Conservation (phyloP, 2,113 vertebrate species). For the Poeciliopsis retropinna region DNA sequence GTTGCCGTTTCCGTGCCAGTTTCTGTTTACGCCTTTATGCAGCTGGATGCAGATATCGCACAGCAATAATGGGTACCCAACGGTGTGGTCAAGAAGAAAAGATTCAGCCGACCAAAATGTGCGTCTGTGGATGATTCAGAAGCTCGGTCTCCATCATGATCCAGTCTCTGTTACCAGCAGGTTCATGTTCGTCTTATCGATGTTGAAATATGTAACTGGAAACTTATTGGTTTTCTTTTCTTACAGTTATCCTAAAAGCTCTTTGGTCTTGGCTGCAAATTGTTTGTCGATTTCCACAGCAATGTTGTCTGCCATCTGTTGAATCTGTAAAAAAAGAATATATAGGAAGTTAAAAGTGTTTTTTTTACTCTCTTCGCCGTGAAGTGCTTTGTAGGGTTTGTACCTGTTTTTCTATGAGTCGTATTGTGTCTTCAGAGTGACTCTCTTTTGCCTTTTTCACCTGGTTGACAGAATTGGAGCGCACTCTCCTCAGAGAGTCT, state of each 20-base stretch:
- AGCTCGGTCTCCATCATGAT: neutral
- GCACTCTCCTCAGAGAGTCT: constrained; percentile 87
- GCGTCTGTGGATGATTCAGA: neutral
- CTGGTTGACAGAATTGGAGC: constrained; percentile 82
- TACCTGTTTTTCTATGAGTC: constrained; percentile 94
- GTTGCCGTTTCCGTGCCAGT: constrained; percentile 54
- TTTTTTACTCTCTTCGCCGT: neutral
- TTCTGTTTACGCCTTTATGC: constrained; percentile 55
- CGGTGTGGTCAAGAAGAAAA: constrained; percentile 22
- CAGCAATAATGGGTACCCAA: constrained; percentile 12
- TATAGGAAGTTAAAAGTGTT: neutral
- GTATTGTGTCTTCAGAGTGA: constrained; percentile 91
- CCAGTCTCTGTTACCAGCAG: neutral
- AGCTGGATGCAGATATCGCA: constrained; percentile 57
- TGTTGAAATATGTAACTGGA: neutral
- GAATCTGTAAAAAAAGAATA: constrained; percentile 81
- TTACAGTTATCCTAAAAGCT: constrained; percentile 82
- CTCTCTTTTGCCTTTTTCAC: constrained; percentile 87
- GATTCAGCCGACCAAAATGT: neutral
- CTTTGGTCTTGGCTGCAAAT: constrained; percentile 90
- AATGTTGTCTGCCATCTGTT: constrained; percentile 88
- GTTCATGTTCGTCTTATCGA: constrained; percentile 4
- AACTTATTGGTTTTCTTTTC: neutral
- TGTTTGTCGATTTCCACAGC: constrained; percentile 88
- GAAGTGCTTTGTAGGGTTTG: neutral